Percentiles rank a stretch among this genome's conserved stretches.
Evolutionary conservation across 1,140 invertebrate species (phyloP).

Genomic region (Stratiolaelaps scimitus): DNA sequence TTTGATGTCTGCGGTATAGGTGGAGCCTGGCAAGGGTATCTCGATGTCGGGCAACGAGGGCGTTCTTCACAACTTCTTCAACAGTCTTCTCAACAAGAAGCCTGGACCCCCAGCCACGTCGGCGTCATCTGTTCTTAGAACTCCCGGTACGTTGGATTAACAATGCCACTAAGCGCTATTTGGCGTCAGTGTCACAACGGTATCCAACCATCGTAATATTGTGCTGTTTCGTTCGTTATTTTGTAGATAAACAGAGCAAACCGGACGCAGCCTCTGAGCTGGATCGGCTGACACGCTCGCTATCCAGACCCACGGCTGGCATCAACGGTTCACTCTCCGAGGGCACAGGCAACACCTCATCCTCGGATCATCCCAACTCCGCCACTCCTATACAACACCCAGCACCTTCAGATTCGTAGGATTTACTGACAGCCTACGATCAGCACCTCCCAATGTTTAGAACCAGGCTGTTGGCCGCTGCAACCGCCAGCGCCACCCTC

Average conservation of each 20-base stretch:
- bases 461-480: too few species aligned
- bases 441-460: too few species aligned
- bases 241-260: too few species aligned
- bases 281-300: constrained; percentile 56
- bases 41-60: constrained; percentile 63
- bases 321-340: constrained; percentile 23
- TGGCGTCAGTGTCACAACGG: too few species aligned
- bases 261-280: constrained; percentile 75
- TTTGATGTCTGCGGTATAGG: constrained; percentile 41
- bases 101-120: constrained; percentile 45
- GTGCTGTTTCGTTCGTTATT: too few species aligned
- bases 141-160: neutral
- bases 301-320: neutral
- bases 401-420: too few species aligned
- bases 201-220: too few species aligned
- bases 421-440: too few species aligned
- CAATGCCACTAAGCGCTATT: too few species aligned
- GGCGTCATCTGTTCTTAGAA: constrained; percentile 29
- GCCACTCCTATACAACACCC: too few species aligned
- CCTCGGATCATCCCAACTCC: too few species aligned
- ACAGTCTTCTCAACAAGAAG: constrained; percentile 87
- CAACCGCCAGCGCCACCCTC: too few species aligned
- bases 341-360: neutral
- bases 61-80: constrained; percentile 94
- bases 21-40: constrained; percentile 53